Evolutionary conservation across 2,797 vertebrate genomes (phyloP).

Genomic region (Heteromormyrus szaboi): DNA sequence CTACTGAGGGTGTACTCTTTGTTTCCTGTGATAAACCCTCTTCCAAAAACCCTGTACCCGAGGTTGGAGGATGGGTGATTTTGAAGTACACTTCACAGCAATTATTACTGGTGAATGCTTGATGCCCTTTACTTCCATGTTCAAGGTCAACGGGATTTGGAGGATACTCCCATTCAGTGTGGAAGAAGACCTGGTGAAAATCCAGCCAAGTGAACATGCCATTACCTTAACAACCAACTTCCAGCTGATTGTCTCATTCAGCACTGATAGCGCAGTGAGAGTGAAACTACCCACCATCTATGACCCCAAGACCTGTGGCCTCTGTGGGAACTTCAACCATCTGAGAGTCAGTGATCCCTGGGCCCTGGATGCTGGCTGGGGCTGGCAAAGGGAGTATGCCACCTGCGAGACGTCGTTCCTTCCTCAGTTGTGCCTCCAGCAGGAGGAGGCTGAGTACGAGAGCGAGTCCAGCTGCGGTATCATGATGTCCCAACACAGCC

Average conservation of each 20-base stretch:
- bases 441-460: slow-evolving; percentile 51
- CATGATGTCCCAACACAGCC: slow-evolving; percentile 55
- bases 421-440: slow-evolving; percentile 51
- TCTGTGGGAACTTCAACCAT: slow-evolving; percentile 77
- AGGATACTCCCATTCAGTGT: slow-evolving; percentile 62
- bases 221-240: slow-evolving; percentile 62
- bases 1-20: neutral
- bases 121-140: slow-evolving; percentile 13
- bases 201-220: slow-evolving; percentile 53
- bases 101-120: neutral
- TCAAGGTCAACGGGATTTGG: slow-evolving; percentile 69
- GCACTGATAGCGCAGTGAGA: slow-evolving; percentile 58
- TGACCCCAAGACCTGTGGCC: slow-evolving; percentile 66
- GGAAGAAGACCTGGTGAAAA: slow-evolving; percentile 40
- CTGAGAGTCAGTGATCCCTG: slow-evolving; percentile 42
- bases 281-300: slow-evolving; percentile 62
- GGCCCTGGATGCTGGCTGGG: slow-evolving; percentile 51
- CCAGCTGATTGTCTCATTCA: slow-evolving; percentile 62
- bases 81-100: neutral
- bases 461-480: slow-evolving; percentile 64
- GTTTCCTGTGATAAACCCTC: neutral
- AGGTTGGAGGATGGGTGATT: neutral
- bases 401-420: slow-evolving; percentile 51
- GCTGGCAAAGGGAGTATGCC: slow-evolving; percentile 53
- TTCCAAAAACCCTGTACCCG: neutral